Percentiles rank a stretch among this genome's conserved stretches.
These are phyloP conservation scores for Macrophya annulata DNA, from an alignment of 2,888 invertebrate genomes.

Conservation along the genomic window DNA sequence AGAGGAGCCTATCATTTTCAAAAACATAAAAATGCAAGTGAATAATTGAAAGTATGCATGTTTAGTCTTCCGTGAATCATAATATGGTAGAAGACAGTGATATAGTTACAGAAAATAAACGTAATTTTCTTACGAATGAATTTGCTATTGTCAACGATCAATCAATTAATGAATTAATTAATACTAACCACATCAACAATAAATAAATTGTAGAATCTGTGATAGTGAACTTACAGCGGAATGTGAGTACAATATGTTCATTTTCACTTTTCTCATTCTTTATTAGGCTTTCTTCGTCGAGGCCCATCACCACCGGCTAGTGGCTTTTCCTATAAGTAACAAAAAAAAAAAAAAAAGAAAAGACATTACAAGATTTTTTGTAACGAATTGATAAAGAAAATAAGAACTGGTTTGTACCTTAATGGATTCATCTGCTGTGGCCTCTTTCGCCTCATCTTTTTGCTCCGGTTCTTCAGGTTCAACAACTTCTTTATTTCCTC, in stretches of 20 bases:
- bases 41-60: not conserved
- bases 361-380: not conserved
- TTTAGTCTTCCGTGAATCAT: not conserved
- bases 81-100: not conserved
- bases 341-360: slow-evolving; percentile 52
- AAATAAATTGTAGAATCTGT: slow-evolving; percentile 30
- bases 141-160: slow-evolving; percentile 19
- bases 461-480: slow-evolving; percentile 64
- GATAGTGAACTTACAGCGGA: slow-evolving; percentile 49
- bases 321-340: slow-evolving; percentile 67
- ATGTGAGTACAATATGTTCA: slow-evolving; percentile 62
- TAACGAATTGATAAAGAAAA: not conserved
- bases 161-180: slow-evolving; percentile 3
- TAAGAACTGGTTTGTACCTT: slow-evolving; percentile 40
- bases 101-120: slow-evolving; percentile 21
- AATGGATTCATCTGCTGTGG: not conserved
- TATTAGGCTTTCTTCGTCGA: slow-evolving; percentile 78
- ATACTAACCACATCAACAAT: slow-evolving; percentile 14
- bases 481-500: slow-evolving; percentile 67
- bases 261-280: slow-evolving; percentile 70
- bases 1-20: not conserved
- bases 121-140: not conserved
- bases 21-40: not conserved
- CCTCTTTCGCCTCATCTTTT: slow-evolving; percentile 70
- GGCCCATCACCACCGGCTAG: slow-evolving; percentile 72